Conservation (phyloP, 64 coral and sea anemone genomes). For the Porites lutea region DNA sequence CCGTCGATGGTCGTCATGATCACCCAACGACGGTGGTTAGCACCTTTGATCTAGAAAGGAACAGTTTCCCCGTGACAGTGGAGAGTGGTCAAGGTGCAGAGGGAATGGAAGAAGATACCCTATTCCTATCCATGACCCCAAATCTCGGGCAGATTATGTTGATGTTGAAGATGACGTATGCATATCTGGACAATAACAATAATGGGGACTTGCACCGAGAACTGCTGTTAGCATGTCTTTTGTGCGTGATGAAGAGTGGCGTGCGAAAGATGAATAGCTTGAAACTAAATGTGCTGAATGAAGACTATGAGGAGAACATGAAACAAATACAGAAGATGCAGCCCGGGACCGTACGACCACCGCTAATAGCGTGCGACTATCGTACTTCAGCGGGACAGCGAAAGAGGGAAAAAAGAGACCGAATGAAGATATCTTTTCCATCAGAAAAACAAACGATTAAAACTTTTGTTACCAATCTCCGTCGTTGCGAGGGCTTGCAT, state of each 20-base stretch:
- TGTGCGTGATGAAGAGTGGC: background rate
- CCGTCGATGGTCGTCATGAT: background rate
- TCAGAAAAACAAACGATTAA: background rate
- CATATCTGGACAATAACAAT: background rate
- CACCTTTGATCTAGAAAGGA: background rate
- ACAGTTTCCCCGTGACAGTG: background rate
- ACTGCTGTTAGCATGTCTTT: background rate
- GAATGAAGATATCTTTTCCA: background rate
- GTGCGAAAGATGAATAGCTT: background rate
- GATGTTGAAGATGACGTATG: background rate
- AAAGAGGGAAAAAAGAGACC: background rate
- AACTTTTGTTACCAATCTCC: background rate
- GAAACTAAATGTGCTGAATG: background rate
- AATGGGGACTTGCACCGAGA: background rate
- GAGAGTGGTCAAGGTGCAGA: background rate
- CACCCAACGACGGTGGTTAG: rapidly evolving
- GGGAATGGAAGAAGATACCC: background rate
- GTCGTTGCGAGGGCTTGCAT: background rate
- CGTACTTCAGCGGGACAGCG: background rate
- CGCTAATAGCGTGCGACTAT: background rate
- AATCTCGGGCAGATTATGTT: background rate
- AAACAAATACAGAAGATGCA: background rate
- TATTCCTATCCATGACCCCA: rapidly evolving
- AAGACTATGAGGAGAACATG: background rate
- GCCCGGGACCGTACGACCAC: background rate